phyloP scores from a whole-genome alignment of 2,888 invertebrate genomes.

The Sarcophaga subvicina region DNA sequence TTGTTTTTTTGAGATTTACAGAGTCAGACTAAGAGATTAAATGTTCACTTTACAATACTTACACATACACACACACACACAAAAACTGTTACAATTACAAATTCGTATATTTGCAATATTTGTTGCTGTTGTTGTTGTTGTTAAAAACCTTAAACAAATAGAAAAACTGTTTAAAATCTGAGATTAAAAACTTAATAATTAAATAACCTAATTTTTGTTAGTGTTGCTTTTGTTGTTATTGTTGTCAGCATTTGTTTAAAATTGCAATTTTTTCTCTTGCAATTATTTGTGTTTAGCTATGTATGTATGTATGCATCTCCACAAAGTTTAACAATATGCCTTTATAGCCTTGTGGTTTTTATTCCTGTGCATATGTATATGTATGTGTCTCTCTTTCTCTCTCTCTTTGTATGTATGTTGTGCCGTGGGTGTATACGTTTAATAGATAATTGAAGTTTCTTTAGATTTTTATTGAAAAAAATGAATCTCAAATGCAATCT shows the following conservation, averaged over 20 bases:
- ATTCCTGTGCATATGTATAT: too few relatives aligned
- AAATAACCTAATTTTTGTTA: conserved; percentile 44
- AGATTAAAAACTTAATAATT: conserved; percentile 65
- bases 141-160: conserved; percentile 19
- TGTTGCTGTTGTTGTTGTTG: not conserved
- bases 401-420: not conserved
- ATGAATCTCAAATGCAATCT: not conserved
- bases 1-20: not conserved
- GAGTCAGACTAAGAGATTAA: not conserved
- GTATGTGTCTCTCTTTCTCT: not conserved
- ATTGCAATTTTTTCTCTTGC: not conserved
- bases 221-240: conserved; percentile 6
- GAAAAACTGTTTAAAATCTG: conserved; percentile 46
- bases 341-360: not conserved
- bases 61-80: too few relatives aligned
- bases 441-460: conserved; percentile 17
- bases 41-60: not conserved
- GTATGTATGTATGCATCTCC: not conserved
- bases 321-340: not conserved
- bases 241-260: not conserved
- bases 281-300: not conserved
- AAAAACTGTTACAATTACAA: not conserved
- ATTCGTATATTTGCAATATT: not conserved
- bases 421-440: not conserved
- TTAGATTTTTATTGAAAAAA: conserved; percentile 10